Base-by-base conservation (phyloP, 2,888 invertebrate species). In the Neoaliturus tenellus region DNA sequence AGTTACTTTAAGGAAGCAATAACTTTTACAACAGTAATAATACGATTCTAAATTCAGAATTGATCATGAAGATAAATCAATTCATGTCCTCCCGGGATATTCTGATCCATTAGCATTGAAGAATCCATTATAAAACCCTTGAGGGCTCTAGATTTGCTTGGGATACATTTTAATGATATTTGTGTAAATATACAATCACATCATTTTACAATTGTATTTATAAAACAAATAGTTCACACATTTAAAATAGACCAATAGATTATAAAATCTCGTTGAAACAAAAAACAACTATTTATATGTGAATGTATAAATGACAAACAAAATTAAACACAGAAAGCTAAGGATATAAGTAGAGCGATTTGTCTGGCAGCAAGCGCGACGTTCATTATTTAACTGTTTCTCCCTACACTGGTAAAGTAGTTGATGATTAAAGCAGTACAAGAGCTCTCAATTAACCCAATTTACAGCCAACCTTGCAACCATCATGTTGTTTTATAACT, bases 381-480 rank as follows among this genome's bases (percentile, higher is more conserved):
- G 12, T 12, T 44, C 44, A 17, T 44, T 44, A 12, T 44, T 55
- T 55, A 51, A 51, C 10, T 51, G 51, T 20, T 55, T 20, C 55
- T 55, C 5, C 3, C 20, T 3, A 20, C 44, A 12, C 23, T 55
- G 4, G 55, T 6, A 39, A 39, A 51, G 51, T n/a, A 25, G 55
- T 55, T 55, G 44, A 44, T 55, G 55, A 55, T 55, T 55, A 55
- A 55, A 55, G 55, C 20, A 12, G 23, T 23, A 20, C 55, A 55
- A 55, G 55, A 55, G 55, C 2, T 55, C 55, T 55, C 55, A 55
- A 55, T 55, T 55, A 55, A 55, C 55, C 55, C 23, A 55, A 55
- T 55, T 55, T 20, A 55, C 20, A 23, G 23, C 23, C 2, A 55
- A 51, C 51, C 4, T 51, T 51, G 39, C 17, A 51, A 55, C 20